Base-by-base conservation (phyloP, 2,113 vertebrate species). In the Gambusia holbrooki region DNA sequence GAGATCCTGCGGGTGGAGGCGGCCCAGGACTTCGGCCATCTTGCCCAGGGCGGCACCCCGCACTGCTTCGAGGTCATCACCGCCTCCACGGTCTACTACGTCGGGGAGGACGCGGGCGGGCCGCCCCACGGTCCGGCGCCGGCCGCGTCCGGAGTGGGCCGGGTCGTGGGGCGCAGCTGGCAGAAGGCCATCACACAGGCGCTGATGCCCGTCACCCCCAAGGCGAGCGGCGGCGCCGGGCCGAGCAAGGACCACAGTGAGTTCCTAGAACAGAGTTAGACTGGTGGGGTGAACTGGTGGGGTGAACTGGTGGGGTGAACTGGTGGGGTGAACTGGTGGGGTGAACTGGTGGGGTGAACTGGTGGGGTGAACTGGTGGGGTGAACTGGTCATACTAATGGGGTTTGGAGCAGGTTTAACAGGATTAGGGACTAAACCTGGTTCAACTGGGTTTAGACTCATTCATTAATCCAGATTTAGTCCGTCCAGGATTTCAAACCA, bases 31-130 rank as follows among this genome's bases (percentile, higher is more conserved):
- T 96, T 96, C 90, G 94, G 94, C 67, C 95, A 93, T 48, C 89
- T 94, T 76, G 94, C 96, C 62, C 96, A 96, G 89, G 96, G 96
- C 83, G 96, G 97, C 93, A 98, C 96, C 90, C 97, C 97, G 17
- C 97, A 99, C 95, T 99, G 98, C 93, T 99, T 99, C 91, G 97
- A 99, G 95, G 96, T 99, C 91, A 97, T 99, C 93, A 99, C 98
- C 32, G 96, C 96, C 85, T 97, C 96, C 33, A 96, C 98, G 96
- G 96, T 99, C 10, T 99, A 98, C 94, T 99, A 98, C 80, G 98
- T 99, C 80, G 98, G 98, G n/a, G 98, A 99, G 92, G 97, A 96
- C 92, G 96, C 94, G 80, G 93, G 95, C 74, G 95, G 95, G 78
- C 91, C 88, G 88, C 95, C 95, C 86, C 95, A 97, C 87, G 98